Base-by-base conservation (phyloP, 2,888 invertebrate species). In the Ectemnius continuus region DNA sequence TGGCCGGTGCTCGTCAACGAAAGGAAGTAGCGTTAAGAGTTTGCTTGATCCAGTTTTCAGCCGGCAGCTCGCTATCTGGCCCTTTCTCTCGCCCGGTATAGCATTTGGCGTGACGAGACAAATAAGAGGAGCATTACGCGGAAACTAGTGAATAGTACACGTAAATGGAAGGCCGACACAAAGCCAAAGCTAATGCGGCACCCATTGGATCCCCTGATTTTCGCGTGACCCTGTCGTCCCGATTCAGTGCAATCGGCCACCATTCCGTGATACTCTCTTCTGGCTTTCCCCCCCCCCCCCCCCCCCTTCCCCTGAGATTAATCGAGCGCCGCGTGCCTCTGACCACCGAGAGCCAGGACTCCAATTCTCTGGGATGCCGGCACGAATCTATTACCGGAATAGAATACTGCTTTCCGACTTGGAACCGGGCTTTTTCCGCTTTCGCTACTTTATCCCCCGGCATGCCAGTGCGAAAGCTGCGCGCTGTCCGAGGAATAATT, bases 71-170 rank as follows among this genome's bases (percentile, higher is more conserved):
- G 45, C 52, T 56, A 67, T 58, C 58, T 73, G 67, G 75, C 70
- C 52, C 52, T 56, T 68, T 58, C 58, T 73, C 70, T 76, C 70
- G 70, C 69, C 67, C 61, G 70, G 70, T 56, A 58, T 61, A 73
- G 63, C 70, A 70, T 79, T 84, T 78, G 73, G 79, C 83, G 75
- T 78, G 76, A 69, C 70, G 65, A 60, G 81, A 78, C 70, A 78
- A 61, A 70, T 68, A 77, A 71, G 46, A 76, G 65, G 70, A 47
- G 57, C 59, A 65, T 81, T 66, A 65, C 60, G 48, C 63, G 28
- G 45, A 47, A 47, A 59, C 59, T n/a, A 46, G 36, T 18, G 46
- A 57, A 56, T 64, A 62, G 65, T 62, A 57, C 56, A 62, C 63
- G 58, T 61, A 6, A 36, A 36, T 11, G 36, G 8, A 0, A 11